Conservation (phyloP, 2,888 invertebrate species). For the Acronicta leporina region DNA sequence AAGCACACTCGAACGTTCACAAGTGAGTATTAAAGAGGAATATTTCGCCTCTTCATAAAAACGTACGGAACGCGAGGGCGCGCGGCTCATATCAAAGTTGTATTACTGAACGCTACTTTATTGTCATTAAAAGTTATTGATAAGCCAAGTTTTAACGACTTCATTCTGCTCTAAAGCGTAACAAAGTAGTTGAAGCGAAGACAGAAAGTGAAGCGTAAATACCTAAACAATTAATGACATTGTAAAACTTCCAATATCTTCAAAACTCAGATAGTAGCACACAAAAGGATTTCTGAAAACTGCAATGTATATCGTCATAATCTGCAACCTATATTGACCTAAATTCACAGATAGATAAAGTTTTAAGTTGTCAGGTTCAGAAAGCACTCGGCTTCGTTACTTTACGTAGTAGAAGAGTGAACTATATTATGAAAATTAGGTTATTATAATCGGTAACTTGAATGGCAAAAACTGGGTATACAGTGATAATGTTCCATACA, state of each 20-base stretch:
- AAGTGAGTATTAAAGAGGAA: conserved; percentile 11
- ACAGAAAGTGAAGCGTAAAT: conserved; percentile 4
- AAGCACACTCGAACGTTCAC: conserved; percentile 13
- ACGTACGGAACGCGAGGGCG: not conserved
- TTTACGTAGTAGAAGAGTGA: too few species aligned
- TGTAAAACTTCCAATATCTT: not conserved
- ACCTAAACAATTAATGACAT: not conserved
- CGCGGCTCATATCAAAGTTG: conserved; percentile 12
- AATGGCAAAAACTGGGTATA: too few species aligned
- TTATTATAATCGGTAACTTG: too few species aligned
- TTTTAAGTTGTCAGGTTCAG: too few species aligned
- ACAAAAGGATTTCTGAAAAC: too few species aligned
- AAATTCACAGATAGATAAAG: too few species aligned
- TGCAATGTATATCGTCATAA: too few species aligned
- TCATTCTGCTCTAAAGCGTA: conserved; percentile 13
- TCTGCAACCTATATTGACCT: too few species aligned
- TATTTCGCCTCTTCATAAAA: conserved; percentile 6
- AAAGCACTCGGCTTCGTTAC: too few species aligned
- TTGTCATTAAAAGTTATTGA: conserved; percentile 30
- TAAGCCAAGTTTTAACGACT: conserved; percentile 31
- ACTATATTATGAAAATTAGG: too few species aligned
- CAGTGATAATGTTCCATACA: too few species aligned
- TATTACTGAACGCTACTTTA: conserved; percentile 7
- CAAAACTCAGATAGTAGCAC: too few species aligned
- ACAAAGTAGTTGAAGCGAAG: conserved; percentile 1